Evolutionary conservation across 1,140 invertebrate genomes (phyloP).

Genomic region (Tribolium castaneum): DNA sequence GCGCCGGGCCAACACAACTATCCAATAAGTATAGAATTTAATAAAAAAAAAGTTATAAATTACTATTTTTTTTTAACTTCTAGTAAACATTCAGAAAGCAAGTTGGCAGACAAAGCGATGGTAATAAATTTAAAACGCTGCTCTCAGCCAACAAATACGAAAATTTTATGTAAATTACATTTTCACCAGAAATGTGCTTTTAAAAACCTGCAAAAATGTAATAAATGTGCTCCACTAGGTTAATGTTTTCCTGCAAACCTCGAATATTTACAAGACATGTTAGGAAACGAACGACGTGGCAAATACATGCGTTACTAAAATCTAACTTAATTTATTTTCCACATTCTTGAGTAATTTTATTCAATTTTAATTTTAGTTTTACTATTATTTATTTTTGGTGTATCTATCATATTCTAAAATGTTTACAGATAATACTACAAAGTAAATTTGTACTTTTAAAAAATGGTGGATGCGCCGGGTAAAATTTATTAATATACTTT

Average conservation of each 20-base stretch:
- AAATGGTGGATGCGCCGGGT: conserved; percentile 3
- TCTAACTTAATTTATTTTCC: background rate
- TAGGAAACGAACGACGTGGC: background rate
- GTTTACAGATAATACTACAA: no score
- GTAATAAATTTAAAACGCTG: background rate
- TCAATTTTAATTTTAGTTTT: no score
- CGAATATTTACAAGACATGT: background rate
- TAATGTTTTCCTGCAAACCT: background rate
- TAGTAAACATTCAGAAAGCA: no score
- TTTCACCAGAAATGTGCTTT: background rate
- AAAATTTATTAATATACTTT: no score
- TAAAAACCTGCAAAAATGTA: background rate
- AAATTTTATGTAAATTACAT: background rate
- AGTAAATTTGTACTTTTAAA: background rate
- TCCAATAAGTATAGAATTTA: background rate
- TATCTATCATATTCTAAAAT: no score
- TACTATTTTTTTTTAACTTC: no score
- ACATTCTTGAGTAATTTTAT: background rate
- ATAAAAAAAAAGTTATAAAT: background rate
- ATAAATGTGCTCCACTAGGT: background rate
- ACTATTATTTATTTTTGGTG: no score
- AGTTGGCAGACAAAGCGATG: background rate
- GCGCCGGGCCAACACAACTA: background rate
- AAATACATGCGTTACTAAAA: background rate
- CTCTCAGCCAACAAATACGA: background rate